A percentile compares a stretch with the other conserved stretches of the same genome.
Evolutionary conservation across 2,888 invertebrate genomes (phyloP).

Genomic region (Rhopalosiphum nymphaeae): DNA sequence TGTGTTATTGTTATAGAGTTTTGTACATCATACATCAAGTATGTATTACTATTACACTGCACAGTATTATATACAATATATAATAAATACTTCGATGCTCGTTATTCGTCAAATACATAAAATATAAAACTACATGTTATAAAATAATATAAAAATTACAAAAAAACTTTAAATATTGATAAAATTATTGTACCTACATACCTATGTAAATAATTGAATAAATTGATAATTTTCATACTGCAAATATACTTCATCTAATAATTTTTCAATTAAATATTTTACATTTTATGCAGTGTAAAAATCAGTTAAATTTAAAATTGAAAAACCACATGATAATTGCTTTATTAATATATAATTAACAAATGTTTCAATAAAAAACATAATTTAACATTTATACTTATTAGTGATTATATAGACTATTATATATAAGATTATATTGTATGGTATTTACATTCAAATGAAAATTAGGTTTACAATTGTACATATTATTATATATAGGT

Average conservation of each 20-base stretch:
- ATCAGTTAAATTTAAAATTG: not conserved
- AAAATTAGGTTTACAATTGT: not conserved
- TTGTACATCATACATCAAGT: not conserved
- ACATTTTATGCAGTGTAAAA: not conserved
- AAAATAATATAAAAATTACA: not conserved
- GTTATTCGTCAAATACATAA: not conserved
- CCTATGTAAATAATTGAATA: not conserved
- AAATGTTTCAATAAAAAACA: not conserved
- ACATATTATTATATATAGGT: not conserved
- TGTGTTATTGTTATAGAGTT: not conserved
- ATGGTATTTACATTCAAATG: not conserved
- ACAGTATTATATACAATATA: not conserved
- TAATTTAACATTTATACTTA: not conserved
- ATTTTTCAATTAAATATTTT: not conserved
- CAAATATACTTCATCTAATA: not conserved
- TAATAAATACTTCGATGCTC: not conserved
- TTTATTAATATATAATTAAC: not conserved
- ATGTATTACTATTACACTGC: not conserved
- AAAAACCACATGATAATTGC: not conserved
- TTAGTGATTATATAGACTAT: not conserved
- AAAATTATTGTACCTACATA: not conserved
- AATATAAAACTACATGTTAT: not conserved
- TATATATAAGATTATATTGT: not conserved
- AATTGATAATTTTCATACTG: not conserved
- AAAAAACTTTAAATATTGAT: not conserved